Evolutionary conservation across 1,140 invertebrate species (phyloP).

Genomic region (Meloidogyne floridensis): DNA sequence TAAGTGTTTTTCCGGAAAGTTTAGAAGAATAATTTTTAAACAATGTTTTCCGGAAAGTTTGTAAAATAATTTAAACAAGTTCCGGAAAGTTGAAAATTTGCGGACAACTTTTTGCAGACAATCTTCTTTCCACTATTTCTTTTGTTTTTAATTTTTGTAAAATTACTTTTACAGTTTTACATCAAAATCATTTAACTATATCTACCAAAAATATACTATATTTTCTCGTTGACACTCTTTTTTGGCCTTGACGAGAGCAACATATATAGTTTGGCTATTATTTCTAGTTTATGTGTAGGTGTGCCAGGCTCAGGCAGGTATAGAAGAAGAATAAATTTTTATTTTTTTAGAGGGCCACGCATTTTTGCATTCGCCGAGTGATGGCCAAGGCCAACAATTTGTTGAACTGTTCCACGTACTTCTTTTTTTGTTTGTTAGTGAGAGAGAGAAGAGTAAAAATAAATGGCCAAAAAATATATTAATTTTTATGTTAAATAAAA

Average conservation of each 20-base stretch:
- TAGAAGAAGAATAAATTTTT: neutral
- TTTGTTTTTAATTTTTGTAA: neutral
- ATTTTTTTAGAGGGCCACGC: neutral
- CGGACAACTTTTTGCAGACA: no score
- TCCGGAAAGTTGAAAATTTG: no score
- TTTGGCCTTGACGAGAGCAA: constrained; percentile 5
- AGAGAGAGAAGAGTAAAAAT: neutral
- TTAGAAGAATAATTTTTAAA: no score
- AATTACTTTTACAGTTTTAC: neutral
- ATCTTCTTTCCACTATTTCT: neutral
- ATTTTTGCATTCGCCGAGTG: neutral
- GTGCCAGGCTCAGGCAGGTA: constrained; percentile 4
- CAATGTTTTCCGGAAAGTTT: no score
- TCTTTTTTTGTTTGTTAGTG: neutral
- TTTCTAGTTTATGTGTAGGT: neutral
- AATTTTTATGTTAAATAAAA: no score
- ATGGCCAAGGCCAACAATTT: neutral
- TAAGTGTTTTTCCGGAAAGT: no score
- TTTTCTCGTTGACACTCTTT: constrained; percentile 1
- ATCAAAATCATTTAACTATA: neutral
- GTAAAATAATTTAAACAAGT: no score
- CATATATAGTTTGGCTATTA: neutral
- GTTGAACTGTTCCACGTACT: neutral
- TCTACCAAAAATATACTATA: neutral
- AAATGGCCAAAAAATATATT: neutral